Conservation (phyloP, 2,113 vertebrate species). For the Pomatorhinus ruficollis region DNA sequence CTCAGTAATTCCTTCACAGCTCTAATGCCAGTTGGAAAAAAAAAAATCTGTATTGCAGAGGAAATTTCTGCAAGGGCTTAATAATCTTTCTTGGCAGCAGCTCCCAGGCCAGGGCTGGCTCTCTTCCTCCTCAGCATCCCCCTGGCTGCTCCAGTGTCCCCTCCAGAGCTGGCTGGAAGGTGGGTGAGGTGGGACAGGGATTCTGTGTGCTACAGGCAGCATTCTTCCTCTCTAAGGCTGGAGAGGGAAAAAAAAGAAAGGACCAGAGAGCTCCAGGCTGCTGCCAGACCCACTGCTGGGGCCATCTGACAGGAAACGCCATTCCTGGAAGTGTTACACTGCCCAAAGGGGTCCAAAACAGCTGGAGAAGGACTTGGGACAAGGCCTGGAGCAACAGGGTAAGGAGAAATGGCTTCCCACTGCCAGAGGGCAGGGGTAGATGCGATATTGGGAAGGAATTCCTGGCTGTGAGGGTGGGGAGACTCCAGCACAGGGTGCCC, state of each 20-base stretch:
- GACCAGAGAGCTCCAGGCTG: neutral
- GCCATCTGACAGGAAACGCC: neutral
- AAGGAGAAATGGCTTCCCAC: neutral
- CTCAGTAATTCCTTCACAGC: neutral
- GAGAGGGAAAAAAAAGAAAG: accelerated
- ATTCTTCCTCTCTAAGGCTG: neutral
- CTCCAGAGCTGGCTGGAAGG: neutral
- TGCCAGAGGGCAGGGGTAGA: neutral
- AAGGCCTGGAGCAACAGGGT: neutral
- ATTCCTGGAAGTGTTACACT: neutral
- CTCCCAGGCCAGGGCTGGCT: neutral
- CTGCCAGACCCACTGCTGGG: neutral
- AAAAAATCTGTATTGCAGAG: neutral
- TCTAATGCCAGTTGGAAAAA: neutral
- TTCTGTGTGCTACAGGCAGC: accelerated
- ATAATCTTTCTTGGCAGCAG: neutral
- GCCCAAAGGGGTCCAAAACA: neutral
- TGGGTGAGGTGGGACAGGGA: neutral
- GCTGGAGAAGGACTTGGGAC: neutral
- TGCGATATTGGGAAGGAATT: neutral
- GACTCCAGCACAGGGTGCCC: neutral
- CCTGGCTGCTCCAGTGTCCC: neutral
- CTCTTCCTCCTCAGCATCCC: neutral
- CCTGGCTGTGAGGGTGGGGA: accelerated
- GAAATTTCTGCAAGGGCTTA: neutral